A percentile compares a stretch with the other conserved stretches of the same genome.
Evolutionary conservation across 2,797 vertebrate genomes (phyloP).

Genomic region (Onychomys torridus): DNA sequence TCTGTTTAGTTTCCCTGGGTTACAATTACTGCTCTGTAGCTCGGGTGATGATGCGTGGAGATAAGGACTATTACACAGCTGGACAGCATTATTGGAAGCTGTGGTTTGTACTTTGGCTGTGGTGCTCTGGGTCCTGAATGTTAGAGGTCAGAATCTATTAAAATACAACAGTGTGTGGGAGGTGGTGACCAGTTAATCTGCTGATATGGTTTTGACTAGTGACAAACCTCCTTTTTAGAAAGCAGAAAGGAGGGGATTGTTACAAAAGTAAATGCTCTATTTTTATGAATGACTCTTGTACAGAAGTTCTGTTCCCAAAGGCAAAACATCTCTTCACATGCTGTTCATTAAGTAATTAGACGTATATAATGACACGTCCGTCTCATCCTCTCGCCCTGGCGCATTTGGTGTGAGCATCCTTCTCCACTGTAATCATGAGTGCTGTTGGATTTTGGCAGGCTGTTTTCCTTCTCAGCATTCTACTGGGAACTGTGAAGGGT

Average conservation of each 20-base stretch:
- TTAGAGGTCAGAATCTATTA: slow-evolving; percentile 7
- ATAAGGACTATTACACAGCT: not conserved
- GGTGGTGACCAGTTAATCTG: slow-evolving; percentile 39
- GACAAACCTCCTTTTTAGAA: slow-evolving; percentile 61
- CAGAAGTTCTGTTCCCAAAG: slow-evolving; percentile 57
- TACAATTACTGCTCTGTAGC: not conserved
- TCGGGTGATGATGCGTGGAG: not conserved
- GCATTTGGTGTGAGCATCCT: not conserved
- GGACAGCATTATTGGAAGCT: not conserved
- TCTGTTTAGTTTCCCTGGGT: not conserved
- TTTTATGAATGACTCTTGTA: slow-evolving; percentile 61
- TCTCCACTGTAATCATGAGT: not conserved
- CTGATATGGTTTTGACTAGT: slow-evolving; percentile 43
- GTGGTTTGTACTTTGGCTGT: not conserved
- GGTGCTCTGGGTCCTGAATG: slow-evolving; percentile 12
- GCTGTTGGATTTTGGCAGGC: not conserved
- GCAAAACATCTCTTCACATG: not conserved
- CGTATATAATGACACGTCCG: not conserved
- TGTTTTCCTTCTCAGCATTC: not conserved
- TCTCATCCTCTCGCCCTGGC: not conserved
- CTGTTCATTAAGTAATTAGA: not conserved
- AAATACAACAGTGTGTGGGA: not conserved
- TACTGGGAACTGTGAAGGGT: not conserved
- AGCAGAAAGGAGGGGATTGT: slow-evolving; percentile 20
- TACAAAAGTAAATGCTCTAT: slow-evolving; percentile 21